Evolutionary conservation across 2,888 invertebrate species (phyloP), one percentile per base, ranked within the genome.

Genomic region (Pharmacophagus antenor): DNA sequence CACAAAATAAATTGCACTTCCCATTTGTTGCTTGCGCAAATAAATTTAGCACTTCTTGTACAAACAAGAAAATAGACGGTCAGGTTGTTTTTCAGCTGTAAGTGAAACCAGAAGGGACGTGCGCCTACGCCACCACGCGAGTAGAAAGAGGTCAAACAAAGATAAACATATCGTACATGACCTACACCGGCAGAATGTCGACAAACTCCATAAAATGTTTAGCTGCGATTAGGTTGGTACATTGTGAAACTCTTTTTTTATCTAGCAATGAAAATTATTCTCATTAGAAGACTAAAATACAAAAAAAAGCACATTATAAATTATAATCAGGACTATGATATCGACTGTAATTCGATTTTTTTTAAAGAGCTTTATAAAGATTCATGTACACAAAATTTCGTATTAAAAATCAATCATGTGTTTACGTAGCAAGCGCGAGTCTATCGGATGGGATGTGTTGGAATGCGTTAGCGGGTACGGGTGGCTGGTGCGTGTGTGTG

Each of bases 381-480:
- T 57, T 48, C 53, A 59, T 57, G 53, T 61, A 61, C 60, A 55
- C 59, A 49, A 62, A 65, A 62, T 59, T 62, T 46, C 56, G 58
- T 68, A 69, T 69, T 65, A 69, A 68, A 70, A 70, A 67, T 65
- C 68, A 68, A 70, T 70, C 65, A 68, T 61, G 65, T 58, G 61
- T 58, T 64, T 63, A 60, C 49, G 57, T 56, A 46, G 62, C 56
- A 64, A 59, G 65, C 67, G 66, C 68, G 67, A 66, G 46, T 23
- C 63, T 15, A 46, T 65, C 53, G 73, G 68, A 74, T 70, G 67
- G 69, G 66, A 69, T 70, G 69, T 65, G 69, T 64, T 66, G 74
- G 75, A 73, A 76, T 78, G 77, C 74, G 75, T 74, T 67, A 66
- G 69, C 66, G 61, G 61, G 57, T 61, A 50, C 65, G 59, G 68